phyloP scores from a whole-genome alignment of 2,888 invertebrate species.

The Oscheius myriophilus region DNA sequence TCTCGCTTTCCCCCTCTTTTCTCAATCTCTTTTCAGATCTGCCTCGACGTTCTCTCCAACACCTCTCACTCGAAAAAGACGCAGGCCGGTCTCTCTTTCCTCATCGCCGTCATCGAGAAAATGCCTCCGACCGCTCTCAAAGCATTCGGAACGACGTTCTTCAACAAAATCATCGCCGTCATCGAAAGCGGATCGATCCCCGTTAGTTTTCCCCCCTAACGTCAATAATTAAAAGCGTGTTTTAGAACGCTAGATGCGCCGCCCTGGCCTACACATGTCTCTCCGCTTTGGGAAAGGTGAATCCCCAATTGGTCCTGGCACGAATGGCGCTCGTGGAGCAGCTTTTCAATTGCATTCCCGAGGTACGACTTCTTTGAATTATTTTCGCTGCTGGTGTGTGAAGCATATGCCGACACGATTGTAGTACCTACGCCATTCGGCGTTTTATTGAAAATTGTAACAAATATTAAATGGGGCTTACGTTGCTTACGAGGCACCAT shows the following conservation, averaged over 20 bases:
- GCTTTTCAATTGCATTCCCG: slow-evolving; percentile 31
- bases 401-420: no score
- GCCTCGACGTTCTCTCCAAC: slow-evolving; percentile 31
- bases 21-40: slow-evolving; percentile 32
- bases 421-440: no score
- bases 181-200: slow-evolving; percentile 3
- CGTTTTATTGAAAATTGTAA: no score
- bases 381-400: no score
- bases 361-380: no score
- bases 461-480: no score
- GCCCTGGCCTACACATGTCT: slow-evolving; percentile 44
- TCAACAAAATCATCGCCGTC: slow-evolving; percentile 28
- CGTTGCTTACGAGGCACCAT: no score
- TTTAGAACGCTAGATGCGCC: slow-evolving; percentile 23
- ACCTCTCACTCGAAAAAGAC: slow-evolving; percentile 11
- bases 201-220: neutral
- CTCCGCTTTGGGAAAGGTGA: slow-evolving; percentile 38
- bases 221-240: neutral
- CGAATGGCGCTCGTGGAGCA: slow-evolving; percentile 35
- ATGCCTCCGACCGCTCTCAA: slow-evolving; percentile 41
- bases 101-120: slow-evolving; percentile 36
- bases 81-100: slow-evolving; percentile 35
- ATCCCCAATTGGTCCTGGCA: slow-evolving; percentile 35
- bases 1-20: slow-evolving; percentile 5
- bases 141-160: slow-evolving; percentile 36